Conservation (phyloP, 2,797 vertebrate genomes). For the Argya squamiceps region DNA sequence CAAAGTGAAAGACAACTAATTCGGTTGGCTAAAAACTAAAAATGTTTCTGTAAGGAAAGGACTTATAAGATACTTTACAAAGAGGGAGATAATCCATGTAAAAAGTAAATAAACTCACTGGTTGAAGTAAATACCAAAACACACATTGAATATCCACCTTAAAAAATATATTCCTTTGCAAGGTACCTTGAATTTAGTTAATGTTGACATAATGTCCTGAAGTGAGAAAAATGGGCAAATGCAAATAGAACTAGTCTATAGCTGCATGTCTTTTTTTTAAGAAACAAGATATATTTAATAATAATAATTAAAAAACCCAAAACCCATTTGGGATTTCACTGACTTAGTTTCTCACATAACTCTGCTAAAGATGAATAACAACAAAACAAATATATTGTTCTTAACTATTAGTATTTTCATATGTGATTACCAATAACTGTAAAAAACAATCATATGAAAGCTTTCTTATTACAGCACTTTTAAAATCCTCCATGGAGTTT, state of each 20-base stretch:
- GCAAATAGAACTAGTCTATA: not conserved
- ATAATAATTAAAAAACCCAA: rapidly evolving
- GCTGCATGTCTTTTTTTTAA: rapidly evolving
- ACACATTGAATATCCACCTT: not conserved
- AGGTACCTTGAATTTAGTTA: not conserved
- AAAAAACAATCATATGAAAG: not conserved
- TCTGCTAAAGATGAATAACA: not conserved
- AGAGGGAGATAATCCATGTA: not conserved
- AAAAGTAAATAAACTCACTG: not conserved
- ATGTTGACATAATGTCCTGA: not conserved
- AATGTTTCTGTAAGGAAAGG: not conserved
- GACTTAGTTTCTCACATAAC: not conserved
- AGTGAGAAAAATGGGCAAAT: not conserved
- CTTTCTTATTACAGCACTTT: not conserved
- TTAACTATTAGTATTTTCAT: not conserved
- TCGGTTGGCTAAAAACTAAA: not conserved
- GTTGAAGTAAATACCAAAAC: not conserved
- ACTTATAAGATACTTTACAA: not conserved
- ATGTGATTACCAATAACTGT: not conserved
- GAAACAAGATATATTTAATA: not conserved
- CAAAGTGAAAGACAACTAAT: not conserved
- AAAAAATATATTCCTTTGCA: not conserved
- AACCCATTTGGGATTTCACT: not conserved
- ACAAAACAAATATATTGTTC: not conserved
- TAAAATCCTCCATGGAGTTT: not conserved